Evolutionary conservation across 2,888 invertebrate genomes (phyloP), one percentile per base, ranked within the genome.

Genomic region (Tetragonula carbonaria): DNA sequence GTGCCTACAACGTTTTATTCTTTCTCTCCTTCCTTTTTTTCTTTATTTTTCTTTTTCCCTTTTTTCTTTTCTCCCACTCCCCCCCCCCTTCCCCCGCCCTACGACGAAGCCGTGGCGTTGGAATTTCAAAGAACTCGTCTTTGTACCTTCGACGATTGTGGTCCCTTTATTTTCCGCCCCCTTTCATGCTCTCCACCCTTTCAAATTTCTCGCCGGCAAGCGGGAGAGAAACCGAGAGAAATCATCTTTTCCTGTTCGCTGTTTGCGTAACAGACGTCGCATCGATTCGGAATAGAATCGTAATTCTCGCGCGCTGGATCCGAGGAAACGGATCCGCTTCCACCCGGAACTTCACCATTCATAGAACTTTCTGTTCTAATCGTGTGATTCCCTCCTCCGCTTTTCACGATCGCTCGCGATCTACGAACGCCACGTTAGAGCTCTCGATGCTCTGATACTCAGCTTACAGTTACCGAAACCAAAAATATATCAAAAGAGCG

Each of bases 131-230:
- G 76, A 70, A 38, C 59, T 38, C 51, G 33, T 70, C 70, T 51
- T 70, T 76, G 70, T 68, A 76, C 68, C 76, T 38, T 76, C 76
- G 76, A 76, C 76, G 76, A 70, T 62, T 76, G 68, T 53, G 76
- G 59, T 76, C 62, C 68, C 68, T 76, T 76, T 76, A 70, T 76
- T 70, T 76, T 66, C 62, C 23, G 21, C 62, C 70, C 76, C 76
- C 51, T 70, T 70, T 76, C 51, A 53, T 51, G 38, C 62, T 76
- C 62, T 45, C 5, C 67, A 57, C 18, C 50, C 62, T 76, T 70
- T 76, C 51, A 76, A 59, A 59, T 76, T 68, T 67, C 33, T 45
- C 23, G 38, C 13, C 16, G 16, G 5, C 28, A 2, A 33, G 33
- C 18, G 5, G 8, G 45, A 57, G 38, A 28, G 18, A 18, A 13